Conservation (phyloP, 2,797 vertebrate species). For the Hapalemur alaotrensis region DNA sequence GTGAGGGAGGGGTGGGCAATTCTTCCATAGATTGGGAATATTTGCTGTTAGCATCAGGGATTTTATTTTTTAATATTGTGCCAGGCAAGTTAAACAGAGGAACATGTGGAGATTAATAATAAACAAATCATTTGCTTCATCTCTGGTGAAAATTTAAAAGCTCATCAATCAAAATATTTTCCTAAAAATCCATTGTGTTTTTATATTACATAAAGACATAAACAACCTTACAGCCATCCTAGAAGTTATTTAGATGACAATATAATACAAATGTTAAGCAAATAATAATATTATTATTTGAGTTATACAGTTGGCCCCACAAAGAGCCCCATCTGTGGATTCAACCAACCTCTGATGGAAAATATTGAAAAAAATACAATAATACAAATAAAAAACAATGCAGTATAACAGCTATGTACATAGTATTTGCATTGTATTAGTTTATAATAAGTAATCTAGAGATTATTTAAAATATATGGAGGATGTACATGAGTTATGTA, state of each 20-base stretch:
- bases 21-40: neutral
- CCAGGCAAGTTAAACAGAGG: neutral
- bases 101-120: neutral
- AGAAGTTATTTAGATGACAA: neutral
- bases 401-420: neutral
- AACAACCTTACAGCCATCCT: neutral
- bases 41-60: neutral
- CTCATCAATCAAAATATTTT: conserved; percentile 14
- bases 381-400: neutral
- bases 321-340: neutral
- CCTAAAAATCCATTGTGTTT: neutral
- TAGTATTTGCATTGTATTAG: neutral
- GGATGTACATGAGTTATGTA: neutral
- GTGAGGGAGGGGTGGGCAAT: neutral
- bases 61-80: neutral
- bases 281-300: neutral
- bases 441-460: neutral
- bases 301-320: neutral
- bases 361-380: neutral
- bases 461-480: neutral
- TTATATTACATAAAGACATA: neutral
- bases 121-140: neutral
- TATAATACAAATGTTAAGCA: neutral
- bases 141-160: conserved; percentile 29
- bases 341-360: neutral